These are phyloP conservation scores for Ophiothrix spiculata DNA, from an alignment of 35 echinoderm and acorn worm genomes.

Conservation along the genomic window DNA sequence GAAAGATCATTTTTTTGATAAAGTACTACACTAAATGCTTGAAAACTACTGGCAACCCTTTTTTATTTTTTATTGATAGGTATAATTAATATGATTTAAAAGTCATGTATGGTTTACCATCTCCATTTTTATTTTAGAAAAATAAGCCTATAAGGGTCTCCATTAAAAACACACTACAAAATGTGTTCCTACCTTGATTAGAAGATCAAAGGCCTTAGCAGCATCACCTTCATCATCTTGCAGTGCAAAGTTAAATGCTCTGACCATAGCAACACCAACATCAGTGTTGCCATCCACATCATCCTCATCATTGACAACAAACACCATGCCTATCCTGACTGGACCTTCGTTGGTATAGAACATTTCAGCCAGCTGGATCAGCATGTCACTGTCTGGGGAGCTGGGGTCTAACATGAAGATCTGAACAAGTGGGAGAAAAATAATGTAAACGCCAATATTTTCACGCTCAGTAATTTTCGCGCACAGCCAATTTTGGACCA, in stretches of 20 bases:
- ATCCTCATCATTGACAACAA: slow-evolving; percentile 74
- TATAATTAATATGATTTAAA: no score
- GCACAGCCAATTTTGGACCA: no score
- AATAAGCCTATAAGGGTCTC: no score
- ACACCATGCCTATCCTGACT: slow-evolving; percentile 77
- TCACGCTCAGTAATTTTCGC: no score
- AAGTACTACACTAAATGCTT: no score
- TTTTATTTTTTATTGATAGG: no score
- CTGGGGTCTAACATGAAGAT: slow-evolving; percentile 82
- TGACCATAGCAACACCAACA: slow-evolving; percentile 89
- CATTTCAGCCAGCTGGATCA: slow-evolving; percentile 72
- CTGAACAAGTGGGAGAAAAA: slow-evolving; percentile 37
- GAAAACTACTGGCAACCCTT: no score
- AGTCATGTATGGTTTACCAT: no score
- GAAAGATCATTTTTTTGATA: no score
- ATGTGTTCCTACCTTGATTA: slow-evolving; percentile 77
- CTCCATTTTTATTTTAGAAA: no score
- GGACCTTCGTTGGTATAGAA: slow-evolving; percentile 70
- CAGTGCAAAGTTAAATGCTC: slow-evolving; percentile 82
- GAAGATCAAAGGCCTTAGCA: slow-evolving; percentile 61
- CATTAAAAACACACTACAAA: no score
- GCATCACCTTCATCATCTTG: slow-evolving; percentile 41
- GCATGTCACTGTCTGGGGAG: slow-evolving; percentile 50
- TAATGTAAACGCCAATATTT: no score
- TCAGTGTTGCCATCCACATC: slow-evolving; percentile 68